Evolutionary conservation across 30 jellyfish, hydroid and myxozoan species (phyloP).

Genomic region (Nemopilema nomurai): DNA sequence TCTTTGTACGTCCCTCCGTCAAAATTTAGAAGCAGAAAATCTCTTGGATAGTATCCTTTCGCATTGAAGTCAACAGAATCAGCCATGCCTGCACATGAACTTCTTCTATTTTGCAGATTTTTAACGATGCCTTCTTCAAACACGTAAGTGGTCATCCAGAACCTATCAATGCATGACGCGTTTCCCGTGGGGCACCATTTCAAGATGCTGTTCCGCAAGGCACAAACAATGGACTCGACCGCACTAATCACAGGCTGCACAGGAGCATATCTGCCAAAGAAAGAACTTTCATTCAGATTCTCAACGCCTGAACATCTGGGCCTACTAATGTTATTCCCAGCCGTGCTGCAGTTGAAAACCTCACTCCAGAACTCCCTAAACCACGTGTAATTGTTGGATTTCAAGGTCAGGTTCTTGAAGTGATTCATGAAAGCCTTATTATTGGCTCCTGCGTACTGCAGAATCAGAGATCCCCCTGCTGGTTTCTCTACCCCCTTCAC

Average conservation of each 20-base stretch:
- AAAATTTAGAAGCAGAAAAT: background rate
- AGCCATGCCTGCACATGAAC: conserved; percentile 18
- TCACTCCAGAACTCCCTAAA: conserved; percentile 79
- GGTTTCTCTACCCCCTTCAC: conserved; percentile 36
- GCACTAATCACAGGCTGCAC: conserved; percentile 69
- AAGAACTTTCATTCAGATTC: background rate
- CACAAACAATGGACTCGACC: conserved; percentile 61
- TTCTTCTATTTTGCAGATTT: conserved; percentile 10
- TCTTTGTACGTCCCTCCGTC: conserved; percentile 30
- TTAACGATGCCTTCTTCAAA: conserved; percentile 24
- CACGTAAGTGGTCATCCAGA: background rate
- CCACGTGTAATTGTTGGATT: conserved; percentile 38
- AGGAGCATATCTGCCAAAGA: conserved; percentile 12
- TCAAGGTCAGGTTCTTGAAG: conserved; percentile 44
- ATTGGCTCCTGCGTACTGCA: conserved; percentile 26
- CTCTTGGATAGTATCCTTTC: conserved; percentile 26
- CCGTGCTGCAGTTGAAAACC: conserved; percentile 57
- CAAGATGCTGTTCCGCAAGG: conserved; percentile 26
- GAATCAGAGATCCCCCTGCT: conserved; percentile 65
- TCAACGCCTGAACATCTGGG: conserved; percentile 55
- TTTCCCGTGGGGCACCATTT: conserved; percentile 27
- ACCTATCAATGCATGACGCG: conserved; percentile 2
- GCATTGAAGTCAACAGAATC: conserved; percentile 22
- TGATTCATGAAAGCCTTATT: conserved; percentile 39
- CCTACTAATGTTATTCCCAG: background rate